Evolutionary conservation across 2,113 vertebrate genomes (phyloP), one percentile per base, ranked within the genome.

Genomic region (Lichenostomus cassidix): DNA sequence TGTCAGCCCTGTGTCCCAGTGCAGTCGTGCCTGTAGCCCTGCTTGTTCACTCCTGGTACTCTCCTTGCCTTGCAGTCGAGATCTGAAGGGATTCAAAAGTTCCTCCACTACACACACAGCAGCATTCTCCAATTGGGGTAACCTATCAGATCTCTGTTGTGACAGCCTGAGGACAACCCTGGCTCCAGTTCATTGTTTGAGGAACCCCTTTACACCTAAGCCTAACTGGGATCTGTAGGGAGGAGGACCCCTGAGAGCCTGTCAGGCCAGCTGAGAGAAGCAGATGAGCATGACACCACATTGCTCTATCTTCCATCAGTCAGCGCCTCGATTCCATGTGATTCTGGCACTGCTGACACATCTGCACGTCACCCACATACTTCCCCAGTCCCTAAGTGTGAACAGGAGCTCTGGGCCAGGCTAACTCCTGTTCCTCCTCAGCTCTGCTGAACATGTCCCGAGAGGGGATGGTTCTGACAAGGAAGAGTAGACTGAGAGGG

Each of bases 291-390:
- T 46, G n/a, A 49, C 10, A 23, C 50, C 35, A 17, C 7, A 1
- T 9, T 46, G 53, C 15, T 55, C 13, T 33, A 1, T 10, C 41
- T 46, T 15, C 11, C 39, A 5, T 31, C n/a, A 21, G 35, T 55
- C 27, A 9, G 55, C 17, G 49, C 22, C 33, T 71, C 6, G 0
- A 7, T 92, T 37, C 50, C 63, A 47, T 42, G n/a, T 2, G 33
- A 29, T 41, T n/a, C 1, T 6, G 79, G 42, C 10, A 10, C 7
- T 44, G 31, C 37, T 75, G 70, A 37, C 5, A 7, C 35, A 19
- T 28, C 39, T 24, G 22, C 9, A 2, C 21, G 3, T 44, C 41
- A 10, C n/a, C 5, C 6, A 2, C 0, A 0, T 10, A 55, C 12
- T 22, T 29, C 62, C 35, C 16, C 46, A 37, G 42, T 20, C 28